Conservation (phyloP, 1,140 invertebrate species). For the Oreohelix idahoensis region DNA sequence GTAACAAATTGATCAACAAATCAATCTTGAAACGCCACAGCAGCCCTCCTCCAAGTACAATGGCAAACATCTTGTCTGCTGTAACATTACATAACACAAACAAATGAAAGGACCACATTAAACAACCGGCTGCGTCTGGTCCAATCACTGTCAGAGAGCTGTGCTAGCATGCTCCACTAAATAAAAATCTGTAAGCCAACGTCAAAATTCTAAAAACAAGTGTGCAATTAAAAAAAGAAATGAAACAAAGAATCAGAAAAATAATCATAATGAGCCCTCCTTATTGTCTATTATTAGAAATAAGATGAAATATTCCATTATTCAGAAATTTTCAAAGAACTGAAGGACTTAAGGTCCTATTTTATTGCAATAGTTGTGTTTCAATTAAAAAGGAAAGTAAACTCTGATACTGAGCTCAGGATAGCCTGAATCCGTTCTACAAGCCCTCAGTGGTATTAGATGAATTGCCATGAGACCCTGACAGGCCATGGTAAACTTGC, state of each 20-base stretch:
- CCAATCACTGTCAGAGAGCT: neutral
- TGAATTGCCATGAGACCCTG: too few species aligned
- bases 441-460: too few species aligned
- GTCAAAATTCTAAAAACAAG: neutral
- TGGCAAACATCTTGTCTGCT: constrained; percentile 14
- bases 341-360: too few species aligned
- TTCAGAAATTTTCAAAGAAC: too few species aligned
- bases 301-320: too few species aligned
- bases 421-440: too few species aligned
- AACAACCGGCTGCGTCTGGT: neutral
- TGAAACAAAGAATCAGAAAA: neutral
- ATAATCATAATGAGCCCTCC: too few species aligned
- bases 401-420: too few species aligned
- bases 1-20: constrained; percentile 31
- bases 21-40: constrained; percentile 8
- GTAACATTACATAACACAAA: neutral
- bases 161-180: constrained; percentile 1
- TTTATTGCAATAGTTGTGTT: too few species aligned
- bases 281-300: too few species aligned
- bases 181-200: neutral
- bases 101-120: neutral
- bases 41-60: neutral
- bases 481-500: too few species aligned
- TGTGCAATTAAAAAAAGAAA: constrained; percentile 4
- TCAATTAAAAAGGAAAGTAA: too few species aligned